phyloP scores from a whole-genome alignment of 2,888 invertebrate genomes.

The Pseudococcus longispinus region DNA sequence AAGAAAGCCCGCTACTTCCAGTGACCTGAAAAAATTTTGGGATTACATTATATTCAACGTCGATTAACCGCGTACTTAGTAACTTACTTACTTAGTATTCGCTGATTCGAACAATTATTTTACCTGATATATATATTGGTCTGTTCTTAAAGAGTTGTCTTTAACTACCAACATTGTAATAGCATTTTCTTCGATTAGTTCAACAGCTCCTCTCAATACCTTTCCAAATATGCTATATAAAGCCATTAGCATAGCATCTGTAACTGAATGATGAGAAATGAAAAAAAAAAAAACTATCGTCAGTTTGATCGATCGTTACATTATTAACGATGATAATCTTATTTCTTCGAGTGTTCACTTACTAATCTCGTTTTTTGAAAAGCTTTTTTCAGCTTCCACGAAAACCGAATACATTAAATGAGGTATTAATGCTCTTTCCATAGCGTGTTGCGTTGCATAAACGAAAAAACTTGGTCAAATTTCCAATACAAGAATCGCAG shows the following conservation, averaged over 20 bases:
- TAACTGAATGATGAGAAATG: not conserved
- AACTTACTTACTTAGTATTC: not conserved
- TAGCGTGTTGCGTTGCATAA: not conserved
- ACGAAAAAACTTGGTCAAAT: not conserved
- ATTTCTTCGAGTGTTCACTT: not conserved
- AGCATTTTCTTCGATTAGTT: constrained; percentile 47
- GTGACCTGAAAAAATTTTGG: constrained; percentile 36
- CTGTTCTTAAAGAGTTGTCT: not conserved
- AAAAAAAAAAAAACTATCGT: too few species aligned
- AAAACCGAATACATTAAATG: not conserved
- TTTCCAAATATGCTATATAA: constrained; percentile 31
- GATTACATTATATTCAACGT: not conserved
- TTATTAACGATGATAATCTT: not conserved
- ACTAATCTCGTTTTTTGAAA: constrained; percentile 20
- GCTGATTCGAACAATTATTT: not conserved
- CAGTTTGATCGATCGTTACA: not conserved
- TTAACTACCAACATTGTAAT: constrained; percentile 29
- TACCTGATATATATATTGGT: constrained; percentile 43
- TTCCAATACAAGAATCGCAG: not conserved
- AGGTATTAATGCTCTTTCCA: constrained; percentile 29
- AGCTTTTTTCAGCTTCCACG: not conserved
- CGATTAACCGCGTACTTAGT: not conserved
- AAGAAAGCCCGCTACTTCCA: constrained; percentile 21
- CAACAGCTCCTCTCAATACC: constrained; percentile 22
- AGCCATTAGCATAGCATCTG: constrained; percentile 2